A percentile compares a stretch with the other conserved stretches of the same genome.
Evolutionary conservation across 2,797 vertebrate genomes (phyloP).

Genomic region (Rhinatrema bivittatum): DNA sequence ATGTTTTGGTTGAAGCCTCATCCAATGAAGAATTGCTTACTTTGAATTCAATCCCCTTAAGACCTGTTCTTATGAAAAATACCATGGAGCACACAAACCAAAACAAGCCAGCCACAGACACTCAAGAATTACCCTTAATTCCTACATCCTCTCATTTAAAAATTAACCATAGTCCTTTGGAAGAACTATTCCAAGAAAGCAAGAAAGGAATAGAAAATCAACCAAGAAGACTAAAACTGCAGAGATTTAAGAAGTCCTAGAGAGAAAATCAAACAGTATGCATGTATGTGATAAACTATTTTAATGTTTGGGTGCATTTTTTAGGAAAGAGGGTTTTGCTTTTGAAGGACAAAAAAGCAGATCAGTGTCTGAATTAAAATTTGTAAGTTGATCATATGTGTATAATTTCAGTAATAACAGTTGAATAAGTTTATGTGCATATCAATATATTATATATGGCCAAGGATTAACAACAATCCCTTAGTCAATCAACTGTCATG

Average conservation of each 20-base stretch:
- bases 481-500: too few relatives aligned
- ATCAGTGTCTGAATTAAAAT: too few relatives aligned
- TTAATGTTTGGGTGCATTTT: not conserved
- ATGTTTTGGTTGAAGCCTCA: slow-evolving; percentile 48
- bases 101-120: slow-evolving; percentile 53
- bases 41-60: slow-evolving; percentile 58
- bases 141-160: slow-evolving; percentile 46
- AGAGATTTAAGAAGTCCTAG: slow-evolving; percentile 59
- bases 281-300: too few relatives aligned
- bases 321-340: too few relatives aligned
- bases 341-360: too few relatives aligned
- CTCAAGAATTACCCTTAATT: slow-evolving; percentile 59
- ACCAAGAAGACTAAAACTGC: slow-evolving; percentile 66
- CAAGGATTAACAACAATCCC: too few relatives aligned
- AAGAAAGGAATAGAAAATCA: slow-evolving; percentile 48
- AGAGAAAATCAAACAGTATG: too few relatives aligned
- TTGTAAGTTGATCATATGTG: too few relatives aligned
- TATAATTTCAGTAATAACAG: too few relatives aligned
- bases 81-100: slow-evolving; percentile 59
- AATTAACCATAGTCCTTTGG: slow-evolving; percentile 50
- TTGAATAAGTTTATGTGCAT: too few relatives aligned
- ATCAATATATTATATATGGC: too few relatives aligned
- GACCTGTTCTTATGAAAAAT: slow-evolving; percentile 54
- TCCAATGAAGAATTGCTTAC: slow-evolving; percentile 64
- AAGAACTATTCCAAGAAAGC: slow-evolving; percentile 23